Evolutionary conservation across 2,888 invertebrate species (phyloP).

Genomic region (Reticulitermes lucifugus): DNA sequence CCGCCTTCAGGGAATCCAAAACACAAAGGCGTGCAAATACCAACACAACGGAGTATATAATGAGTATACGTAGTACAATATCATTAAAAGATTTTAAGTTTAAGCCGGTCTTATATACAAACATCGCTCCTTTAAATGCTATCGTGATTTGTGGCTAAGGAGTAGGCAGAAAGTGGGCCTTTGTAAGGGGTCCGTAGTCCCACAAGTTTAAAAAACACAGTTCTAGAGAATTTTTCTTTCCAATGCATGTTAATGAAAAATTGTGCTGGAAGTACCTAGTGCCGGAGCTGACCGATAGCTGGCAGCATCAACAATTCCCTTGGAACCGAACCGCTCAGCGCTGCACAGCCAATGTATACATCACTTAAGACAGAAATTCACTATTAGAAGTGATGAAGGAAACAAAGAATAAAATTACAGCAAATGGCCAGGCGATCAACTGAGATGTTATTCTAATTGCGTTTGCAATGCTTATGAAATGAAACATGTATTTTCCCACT

Average conservation of each 20-base stretch:
- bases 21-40: too few species aligned
- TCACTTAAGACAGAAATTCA: neutral
- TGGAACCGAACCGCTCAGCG: neutral
- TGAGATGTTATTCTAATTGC: neutral
- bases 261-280: neutral
- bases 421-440: neutral
- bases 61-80: too few species aligned
- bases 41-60: too few species aligned
- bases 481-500: neutral
- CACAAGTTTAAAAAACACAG: too few species aligned
- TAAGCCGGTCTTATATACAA: too few species aligned
- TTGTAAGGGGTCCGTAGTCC: too few species aligned
- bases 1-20: too few species aligned
- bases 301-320: neutral
- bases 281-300: neutral
- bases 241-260: neutral
- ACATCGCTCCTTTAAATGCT: too few species aligned
- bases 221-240: neutral
- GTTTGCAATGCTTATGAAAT: neutral
- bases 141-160: too few species aligned
- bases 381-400: neutral
- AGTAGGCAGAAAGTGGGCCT: too few species aligned
- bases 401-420: neutral
- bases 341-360: neutral
- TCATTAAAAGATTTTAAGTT: too few species aligned